phyloP scores from a whole-genome alignment of 2,888 invertebrate species.

The Corbicula japonica region DNA sequence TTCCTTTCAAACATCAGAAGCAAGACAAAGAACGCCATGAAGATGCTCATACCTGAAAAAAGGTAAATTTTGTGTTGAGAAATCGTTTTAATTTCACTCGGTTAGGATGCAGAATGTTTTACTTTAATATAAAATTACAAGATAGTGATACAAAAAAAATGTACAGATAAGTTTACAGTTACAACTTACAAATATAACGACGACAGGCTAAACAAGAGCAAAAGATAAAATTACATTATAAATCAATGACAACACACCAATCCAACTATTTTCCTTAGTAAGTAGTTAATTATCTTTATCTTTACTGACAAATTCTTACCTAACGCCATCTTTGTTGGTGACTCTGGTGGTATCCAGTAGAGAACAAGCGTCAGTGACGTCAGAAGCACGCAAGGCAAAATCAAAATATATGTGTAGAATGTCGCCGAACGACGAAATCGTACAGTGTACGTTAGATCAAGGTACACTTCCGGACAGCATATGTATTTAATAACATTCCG shows the following conservation, averaged over 20 bases:
- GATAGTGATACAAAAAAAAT: no score
- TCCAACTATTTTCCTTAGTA: neutral
- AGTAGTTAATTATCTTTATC: neutral
- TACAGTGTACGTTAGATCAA: conserved; percentile 84
- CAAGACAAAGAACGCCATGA: conserved; percentile 84
- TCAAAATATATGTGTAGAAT: conserved; percentile 86
- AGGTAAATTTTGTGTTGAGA: no score
- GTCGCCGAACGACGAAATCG: conserved; percentile 81
- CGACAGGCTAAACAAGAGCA: neutral
- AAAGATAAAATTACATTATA: neutral
- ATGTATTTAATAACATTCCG: conserved; percentile 79
- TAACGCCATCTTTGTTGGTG: conserved; percentile 86
- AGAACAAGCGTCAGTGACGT: conserved; percentile 86
- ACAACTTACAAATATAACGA: neutral
- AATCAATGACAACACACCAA: neutral
- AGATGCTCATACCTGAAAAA: conserved; percentile 83
- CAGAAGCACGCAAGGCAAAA: conserved; percentile 86
- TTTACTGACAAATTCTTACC: conserved; percentile 76
- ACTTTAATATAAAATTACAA: no score
- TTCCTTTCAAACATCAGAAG: conserved; percentile 83
- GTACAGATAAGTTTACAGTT: no score
- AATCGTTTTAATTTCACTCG: no score
- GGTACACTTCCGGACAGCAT: conserved; percentile 84
- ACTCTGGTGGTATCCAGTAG: conserved; percentile 87
- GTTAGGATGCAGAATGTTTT: no score